These are phyloP conservation scores for Scartelaos histophorus DNA, from an alignment of 2,113 vertebrate species.

Conservation along the genomic window DNA sequence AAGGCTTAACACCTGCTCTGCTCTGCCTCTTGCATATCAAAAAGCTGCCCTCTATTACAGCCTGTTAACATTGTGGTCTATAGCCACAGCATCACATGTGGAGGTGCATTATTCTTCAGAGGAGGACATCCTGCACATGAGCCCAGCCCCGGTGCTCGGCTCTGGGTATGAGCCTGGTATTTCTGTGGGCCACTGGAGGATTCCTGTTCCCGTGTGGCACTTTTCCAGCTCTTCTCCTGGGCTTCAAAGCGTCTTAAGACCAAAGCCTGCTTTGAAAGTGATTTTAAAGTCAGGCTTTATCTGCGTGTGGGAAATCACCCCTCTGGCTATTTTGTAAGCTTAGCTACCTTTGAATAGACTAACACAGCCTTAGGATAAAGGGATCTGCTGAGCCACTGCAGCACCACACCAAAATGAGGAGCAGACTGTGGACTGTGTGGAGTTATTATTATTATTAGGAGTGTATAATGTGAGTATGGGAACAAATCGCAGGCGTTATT, in stretches of 20 bases:
- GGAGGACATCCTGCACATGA: neutral
- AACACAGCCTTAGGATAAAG: slow-evolving; percentile 67
- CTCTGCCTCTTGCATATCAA: neutral
- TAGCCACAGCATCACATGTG: neutral
- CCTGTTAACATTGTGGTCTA: neutral
- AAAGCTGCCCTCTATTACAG: neutral
- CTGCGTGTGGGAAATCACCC: slow-evolving; percentile 70
- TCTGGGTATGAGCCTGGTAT: slow-evolving; percentile 8
- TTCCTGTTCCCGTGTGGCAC: slow-evolving; percentile 36
- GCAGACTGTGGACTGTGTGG: slow-evolving; percentile 48
- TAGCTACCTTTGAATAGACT: slow-evolving; percentile 70
- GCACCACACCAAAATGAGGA: slow-evolving; percentile 47
- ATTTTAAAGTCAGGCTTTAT: slow-evolving; percentile 71
- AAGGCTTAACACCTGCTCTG: neutral
- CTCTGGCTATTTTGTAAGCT: slow-evolving; percentile 70
- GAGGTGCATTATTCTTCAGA: neutral
- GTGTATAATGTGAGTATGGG: slow-evolving; percentile 64
- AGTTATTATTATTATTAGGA: slow-evolving; percentile 30
- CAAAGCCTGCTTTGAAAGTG: slow-evolving; percentile 68
- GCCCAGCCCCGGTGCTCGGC: neutral
- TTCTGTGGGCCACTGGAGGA: slow-evolving; percentile 36
- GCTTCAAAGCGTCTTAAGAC: slow-evolving; percentile 68
- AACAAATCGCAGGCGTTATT: slow-evolving; percentile 72
- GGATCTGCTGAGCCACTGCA: slow-evolving; percentile 48
- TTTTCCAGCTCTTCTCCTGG: slow-evolving; percentile 49